Base-by-base conservation (phyloP, 2,888 invertebrate species). In the Melanchra persicariae region DNA sequence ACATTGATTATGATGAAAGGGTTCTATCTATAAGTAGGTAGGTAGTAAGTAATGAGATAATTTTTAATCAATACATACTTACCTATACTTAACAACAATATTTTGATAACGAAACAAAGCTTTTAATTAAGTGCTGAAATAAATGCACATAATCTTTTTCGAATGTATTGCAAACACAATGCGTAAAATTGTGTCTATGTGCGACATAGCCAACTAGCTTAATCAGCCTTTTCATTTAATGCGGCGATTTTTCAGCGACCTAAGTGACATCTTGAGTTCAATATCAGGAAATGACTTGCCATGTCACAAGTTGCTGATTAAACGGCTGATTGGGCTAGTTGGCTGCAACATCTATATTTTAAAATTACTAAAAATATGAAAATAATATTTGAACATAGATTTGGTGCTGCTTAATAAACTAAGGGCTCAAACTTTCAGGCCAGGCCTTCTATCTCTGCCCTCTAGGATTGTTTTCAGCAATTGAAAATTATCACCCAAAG, bases 41-140 rank as follows among this genome's bases (percentile, higher is more conserved):
- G 15, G 6, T 57, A 54, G 37, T 12, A 43, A 17, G 3, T 22
- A 10, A 57, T 15, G 22, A 55, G 55, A 55, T 57, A 57, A 34
- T 22, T 55, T 22, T 7, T 37, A 57, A 57, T 57, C 37, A 37
- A 57, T 22, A n/a, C n/a, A n/a, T n/a, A n/a, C n/a, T n/a, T n/a
- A n/a, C n/a, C n/a, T n/a, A n/a, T 15, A 2, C 34, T 17, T 37
- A 37, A 49, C 24, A 30, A 34, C 19, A 24, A 40, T 22, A 34
- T 55, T 45, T 67, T 34, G 30, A 67, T 75, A 47, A 72, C 30
- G 26, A 37, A 40, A 34, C 22, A 65, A 17, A 22, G 37, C 17
- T 30, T 34, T 40, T 30, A 2, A 7, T 26, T n/a, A 0, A 10
- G 0, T 68, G 3, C 26, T 37, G 12, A 19, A 52, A 52, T 45